Evolutionary conservation across 2,797 vertebrate species (phyloP).

Genomic region (Pteronotus mesoamericanus): DNA sequence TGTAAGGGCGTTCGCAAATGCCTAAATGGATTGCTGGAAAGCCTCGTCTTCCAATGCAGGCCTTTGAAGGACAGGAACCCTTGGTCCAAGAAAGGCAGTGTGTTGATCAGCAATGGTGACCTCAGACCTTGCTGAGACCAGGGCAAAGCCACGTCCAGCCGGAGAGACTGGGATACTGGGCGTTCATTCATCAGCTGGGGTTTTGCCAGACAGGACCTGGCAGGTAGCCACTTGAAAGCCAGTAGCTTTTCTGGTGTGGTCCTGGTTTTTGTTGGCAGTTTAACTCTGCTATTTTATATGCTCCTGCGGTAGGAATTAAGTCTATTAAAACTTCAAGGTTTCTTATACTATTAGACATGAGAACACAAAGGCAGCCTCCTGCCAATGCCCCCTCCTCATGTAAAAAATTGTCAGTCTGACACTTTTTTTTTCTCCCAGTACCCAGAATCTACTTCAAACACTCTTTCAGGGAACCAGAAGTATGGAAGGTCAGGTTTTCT

Average conservation of each 20-base stretch:
- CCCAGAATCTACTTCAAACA: slow-evolving; percentile 30
- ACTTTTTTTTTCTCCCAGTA: background rate
- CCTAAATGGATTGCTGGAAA: slow-evolving; percentile 67
- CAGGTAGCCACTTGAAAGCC: slow-evolving; percentile 86
- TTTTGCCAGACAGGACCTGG: slow-evolving; percentile 87
- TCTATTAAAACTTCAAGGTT: slow-evolving; percentile 82
- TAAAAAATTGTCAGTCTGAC: background rate
- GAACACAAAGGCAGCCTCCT: slow-evolving; percentile 65
- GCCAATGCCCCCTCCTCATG: background rate
- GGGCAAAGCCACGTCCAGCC: slow-evolving; percentile 84
- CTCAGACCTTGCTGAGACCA: slow-evolving; percentile 85
- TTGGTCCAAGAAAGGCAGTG: slow-evolving; percentile 76
- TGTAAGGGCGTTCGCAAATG: background rate
- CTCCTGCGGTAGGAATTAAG: slow-evolving; percentile 86
- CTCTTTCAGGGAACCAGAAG: background rate
- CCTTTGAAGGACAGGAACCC: slow-evolving; percentile 82
- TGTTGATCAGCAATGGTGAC: slow-evolving; percentile 85
- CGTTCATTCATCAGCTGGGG: slow-evolving; percentile 88
- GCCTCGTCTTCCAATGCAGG: slow-evolving; percentile 77
- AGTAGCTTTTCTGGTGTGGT: slow-evolving; percentile 86
- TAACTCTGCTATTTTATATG: slow-evolving; percentile 88
- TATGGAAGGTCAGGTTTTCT: background rate
- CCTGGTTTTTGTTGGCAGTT: slow-evolving; percentile 84
- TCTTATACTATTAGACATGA: slow-evolving; percentile 73
- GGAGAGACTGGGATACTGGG: slow-evolving; percentile 86